Conservation (phyloP, 2,113 vertebrate species). For the Pongo pygmaeus region DNA sequence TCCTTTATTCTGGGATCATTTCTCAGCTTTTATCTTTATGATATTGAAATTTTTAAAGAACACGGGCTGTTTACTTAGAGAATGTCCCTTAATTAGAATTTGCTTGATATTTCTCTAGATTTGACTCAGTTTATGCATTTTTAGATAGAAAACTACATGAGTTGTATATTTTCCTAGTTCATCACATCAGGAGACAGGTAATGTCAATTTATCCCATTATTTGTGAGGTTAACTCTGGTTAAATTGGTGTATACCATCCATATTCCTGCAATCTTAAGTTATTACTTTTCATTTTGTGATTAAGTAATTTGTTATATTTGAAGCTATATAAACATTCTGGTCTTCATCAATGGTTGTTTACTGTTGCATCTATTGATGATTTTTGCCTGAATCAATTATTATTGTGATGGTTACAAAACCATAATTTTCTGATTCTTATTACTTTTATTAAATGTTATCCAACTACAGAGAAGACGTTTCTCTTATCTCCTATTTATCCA, state of each 20-base stretch:
- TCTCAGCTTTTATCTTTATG: not conserved
- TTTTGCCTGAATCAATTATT: not conserved
- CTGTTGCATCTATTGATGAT: not conserved
- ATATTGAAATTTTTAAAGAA: slow-evolving; percentile 2
- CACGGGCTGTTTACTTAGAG: not conserved
- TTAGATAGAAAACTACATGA: not conserved
- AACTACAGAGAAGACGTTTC: not conserved
- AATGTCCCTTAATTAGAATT: not conserved
- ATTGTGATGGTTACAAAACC: not conserved
- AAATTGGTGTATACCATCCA: not conserved
- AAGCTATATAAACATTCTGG: not conserved
- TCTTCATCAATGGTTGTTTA: not conserved
- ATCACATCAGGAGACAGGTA: not conserved
- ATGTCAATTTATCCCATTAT: not conserved
- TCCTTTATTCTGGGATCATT: not conserved
- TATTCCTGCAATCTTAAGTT: not conserved
- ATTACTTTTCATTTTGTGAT: not conserved
- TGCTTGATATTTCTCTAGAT: not conserved
- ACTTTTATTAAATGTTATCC: not conserved
- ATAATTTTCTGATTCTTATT: not conserved
- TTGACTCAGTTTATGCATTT: not conserved
- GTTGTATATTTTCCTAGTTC: not conserved
- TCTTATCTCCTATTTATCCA: not conserved
- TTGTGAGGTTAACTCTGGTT: not conserved
- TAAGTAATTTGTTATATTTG: not conserved